Percentiles rank a stretch among this genome's conserved stretches.
Conservation (phyloP, 2,113 vertebrate genomes). For the Thalassarche chlororhynchos region DNA sequence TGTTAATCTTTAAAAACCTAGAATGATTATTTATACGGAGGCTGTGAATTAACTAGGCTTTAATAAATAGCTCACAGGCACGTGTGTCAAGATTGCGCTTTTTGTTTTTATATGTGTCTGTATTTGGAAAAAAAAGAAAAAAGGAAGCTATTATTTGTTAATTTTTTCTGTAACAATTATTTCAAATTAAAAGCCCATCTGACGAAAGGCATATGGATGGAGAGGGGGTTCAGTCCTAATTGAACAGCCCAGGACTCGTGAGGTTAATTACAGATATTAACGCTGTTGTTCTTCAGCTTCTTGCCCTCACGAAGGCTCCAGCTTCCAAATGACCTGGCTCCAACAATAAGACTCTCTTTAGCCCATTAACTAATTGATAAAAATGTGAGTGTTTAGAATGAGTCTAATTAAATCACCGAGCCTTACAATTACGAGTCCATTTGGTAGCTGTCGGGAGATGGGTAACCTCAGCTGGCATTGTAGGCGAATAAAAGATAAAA, state of each 20-base stretch:
- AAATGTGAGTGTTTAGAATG: constrained; percentile 84
- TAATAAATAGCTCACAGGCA: constrained; percentile 54
- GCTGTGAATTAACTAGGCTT: constrained; percentile 25
- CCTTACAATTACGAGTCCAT: constrained; percentile 81
- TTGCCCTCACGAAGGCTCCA: constrained; percentile 82
- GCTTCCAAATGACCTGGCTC: constrained; percentile 86
- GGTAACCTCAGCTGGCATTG: constrained; percentile 80
- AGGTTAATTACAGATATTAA: constrained; percentile 88
- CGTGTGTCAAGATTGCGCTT: constrained; percentile 2
- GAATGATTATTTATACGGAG: constrained; percentile 41
- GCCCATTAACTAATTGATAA: constrained; percentile 89
- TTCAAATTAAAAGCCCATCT: constrained; percentile 74
- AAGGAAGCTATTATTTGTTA: constrained; percentile 47
- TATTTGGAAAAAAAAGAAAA: neutral
- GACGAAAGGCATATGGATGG: constrained; percentile 76
- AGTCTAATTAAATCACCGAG: constrained; percentile 86
- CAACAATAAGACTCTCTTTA: constrained; percentile 83
- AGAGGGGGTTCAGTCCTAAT: constrained; percentile 73
- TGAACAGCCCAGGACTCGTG: constrained; percentile 78
- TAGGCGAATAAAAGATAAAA: constrained; percentile 79
- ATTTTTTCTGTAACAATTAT: constrained; percentile 70
- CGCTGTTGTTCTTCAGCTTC: constrained; percentile 78
- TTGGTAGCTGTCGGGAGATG: constrained; percentile 82
- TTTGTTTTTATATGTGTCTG: constrained; percentile 32
- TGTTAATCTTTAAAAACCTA: constrained; percentile 58